Conservation (phyloP, 2,888 invertebrate genomes). For the Diplazon laetatorius region DNA sequence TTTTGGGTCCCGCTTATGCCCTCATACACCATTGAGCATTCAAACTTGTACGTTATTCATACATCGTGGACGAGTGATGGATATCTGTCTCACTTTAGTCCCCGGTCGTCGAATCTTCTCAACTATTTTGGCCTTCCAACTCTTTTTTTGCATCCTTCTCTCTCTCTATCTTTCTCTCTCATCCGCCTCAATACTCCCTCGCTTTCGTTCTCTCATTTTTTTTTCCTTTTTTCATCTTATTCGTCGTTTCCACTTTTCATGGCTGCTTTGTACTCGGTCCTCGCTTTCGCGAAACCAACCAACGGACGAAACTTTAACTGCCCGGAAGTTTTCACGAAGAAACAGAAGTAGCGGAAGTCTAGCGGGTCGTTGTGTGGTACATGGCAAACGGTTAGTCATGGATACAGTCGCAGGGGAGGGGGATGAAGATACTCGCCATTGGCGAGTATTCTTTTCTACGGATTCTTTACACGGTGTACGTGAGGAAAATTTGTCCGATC, state of each 20-base stretch:
- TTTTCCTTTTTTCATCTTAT: neutral
- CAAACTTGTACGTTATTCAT: slow-evolving; percentile 76
- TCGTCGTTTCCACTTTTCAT: neutral
- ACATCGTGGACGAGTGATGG: slow-evolving; percentile 74
- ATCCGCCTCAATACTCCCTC: no score
- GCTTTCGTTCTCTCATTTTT: neutral
- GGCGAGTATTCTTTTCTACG: slow-evolving; percentile 22
- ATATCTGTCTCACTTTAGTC: slow-evolving; percentile 69
- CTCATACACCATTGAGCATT: slow-evolving; percentile 54
- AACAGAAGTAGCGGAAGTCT: slow-evolving; percentile 15
- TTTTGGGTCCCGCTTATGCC: neutral
- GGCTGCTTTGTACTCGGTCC: slow-evolving; percentile 17
- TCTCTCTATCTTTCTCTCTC: slow-evolving; percentile 8
- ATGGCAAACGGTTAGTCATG: slow-evolving; percentile 26
- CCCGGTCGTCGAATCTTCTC: slow-evolving; percentile 53
- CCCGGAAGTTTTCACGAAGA: slow-evolving; percentile 39
- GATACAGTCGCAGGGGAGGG: slow-evolving; percentile 3
- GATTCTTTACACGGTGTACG: slow-evolving; percentile 17
- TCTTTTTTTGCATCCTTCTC: slow-evolving; percentile 27
- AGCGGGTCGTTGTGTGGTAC: slow-evolving; percentile 7
- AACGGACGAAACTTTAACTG: slow-evolving; percentile 33
- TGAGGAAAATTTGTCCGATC: slow-evolving; percentile 11
- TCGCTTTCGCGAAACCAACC: slow-evolving; percentile 25
- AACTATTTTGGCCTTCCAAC: slow-evolving; percentile 47
- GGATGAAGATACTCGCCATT: slow-evolving; percentile 14